Base-by-base conservation (phyloP, 2,113 vertebrate genomes). In the Oplegnathus fasciatus region DNA sequence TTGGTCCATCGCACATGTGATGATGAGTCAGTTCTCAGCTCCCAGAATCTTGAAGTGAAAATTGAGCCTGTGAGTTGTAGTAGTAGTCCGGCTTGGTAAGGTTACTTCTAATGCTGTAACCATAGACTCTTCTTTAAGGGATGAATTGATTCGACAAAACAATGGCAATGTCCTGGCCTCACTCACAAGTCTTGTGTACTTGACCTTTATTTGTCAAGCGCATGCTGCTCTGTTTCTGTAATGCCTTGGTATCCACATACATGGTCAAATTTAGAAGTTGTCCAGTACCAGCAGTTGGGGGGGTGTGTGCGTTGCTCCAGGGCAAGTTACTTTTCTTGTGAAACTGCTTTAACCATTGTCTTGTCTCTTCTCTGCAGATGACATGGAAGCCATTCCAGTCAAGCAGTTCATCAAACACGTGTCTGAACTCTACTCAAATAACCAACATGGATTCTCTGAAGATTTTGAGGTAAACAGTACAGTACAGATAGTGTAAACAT, bases 331-430 rank as follows among this genome's bases (percentile, higher is more conserved):
- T 40, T 11, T 46, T 78, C 22, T n/a, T 60, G 13, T 52, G 10
- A 55, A 28, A 30, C 30, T 18, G 14, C 0, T 54, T 34, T 83
- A 54, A 75, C 20, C 13, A 10, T 42, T 67, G 30, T 92, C 75
- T 88, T 54, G 78, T 73, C 30, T 80, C 42, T 40, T 78, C 83
- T 85, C 82, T 91, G 67, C 96, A 99, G 98, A 98, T 95, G 97
- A 99, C 88, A 97, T 97, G 96, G 98, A 98, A 89, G 97, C 97
- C 78, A 95, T 99, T 91, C 94, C 96, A 74, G 97, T 99, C 89
- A 98, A 98, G 90, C 97, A 97, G 90, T 98, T 99, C 66, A 93
- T 97, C 83, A 98, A 98, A 94, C 97, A 98, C 90, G 93, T 98
- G 80, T 94, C 96, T 71, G 97, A 98, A 62, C 96, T 98, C 55